Percentiles rank a stretch among this genome's conserved stretches.
These are phyloP conservation scores for Lepeophtheirus nordmannii DNA, from an alignment of 2,888 invertebrate species.

Conservation along the genomic window DNA sequence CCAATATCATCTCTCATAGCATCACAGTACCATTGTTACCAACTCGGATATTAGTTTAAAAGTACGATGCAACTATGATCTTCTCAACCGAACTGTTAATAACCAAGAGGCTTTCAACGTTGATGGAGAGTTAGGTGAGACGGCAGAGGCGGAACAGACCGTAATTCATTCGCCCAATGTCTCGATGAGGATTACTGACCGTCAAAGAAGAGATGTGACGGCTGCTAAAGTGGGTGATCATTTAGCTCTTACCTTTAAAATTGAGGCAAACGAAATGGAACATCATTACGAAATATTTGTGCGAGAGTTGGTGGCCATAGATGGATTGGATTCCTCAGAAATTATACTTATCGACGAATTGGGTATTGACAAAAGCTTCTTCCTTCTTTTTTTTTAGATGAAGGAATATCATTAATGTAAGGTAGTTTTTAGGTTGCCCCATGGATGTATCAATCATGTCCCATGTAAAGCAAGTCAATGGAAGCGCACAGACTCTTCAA, in stretches of 20 bases:
- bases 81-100: conserved; percentile 81
- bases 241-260: conserved; percentile 74
- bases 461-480: conserved; percentile 58
- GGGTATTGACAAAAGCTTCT: conserved; percentile 34
- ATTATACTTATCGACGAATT: conserved; percentile 76
- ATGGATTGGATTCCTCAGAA: conserved; percentile 78
- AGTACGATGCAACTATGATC: conserved; percentile 80
- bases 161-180: conserved; percentile 84
- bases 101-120: conserved; percentile 63
- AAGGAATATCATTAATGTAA: neutral
- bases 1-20: conserved; percentile 41
- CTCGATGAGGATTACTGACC: conserved; percentile 47
- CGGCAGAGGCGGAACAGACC: conserved; percentile 64
- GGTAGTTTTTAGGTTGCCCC: conserved; percentile 50
- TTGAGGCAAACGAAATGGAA: conserved; percentile 57
- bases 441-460: conserved; percentile 89
- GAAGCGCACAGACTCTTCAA: conserved; percentile 30
- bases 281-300: conserved; percentile 90
- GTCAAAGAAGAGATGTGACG: conserved; percentile 60
- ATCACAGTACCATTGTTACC: conserved; percentile 86
- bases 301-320: conserved; percentile 80
- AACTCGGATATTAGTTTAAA: conserved; percentile 81
- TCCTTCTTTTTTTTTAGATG: neutral
- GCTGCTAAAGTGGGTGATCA: conserved; percentile 85
- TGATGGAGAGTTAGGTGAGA: conserved; percentile 68